phyloP scores from a whole-genome alignment of 2,113 vertebrate species.

The Semicossyphus pulcher region DNA sequence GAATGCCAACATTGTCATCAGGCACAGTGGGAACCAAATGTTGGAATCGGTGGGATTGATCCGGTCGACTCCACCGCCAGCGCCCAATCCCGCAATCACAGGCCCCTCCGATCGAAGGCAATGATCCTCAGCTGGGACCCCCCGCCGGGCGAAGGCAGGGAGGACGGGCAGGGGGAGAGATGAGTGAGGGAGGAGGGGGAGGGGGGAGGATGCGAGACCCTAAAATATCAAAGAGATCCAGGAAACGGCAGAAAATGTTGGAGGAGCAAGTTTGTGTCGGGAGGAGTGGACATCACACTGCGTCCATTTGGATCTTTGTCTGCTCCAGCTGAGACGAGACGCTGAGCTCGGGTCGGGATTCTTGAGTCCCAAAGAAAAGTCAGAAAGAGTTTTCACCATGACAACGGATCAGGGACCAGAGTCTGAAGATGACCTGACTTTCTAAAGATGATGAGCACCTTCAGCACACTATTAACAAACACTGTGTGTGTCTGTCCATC shows the following conservation, averaged over 20 bases:
- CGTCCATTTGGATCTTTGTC: conserved; percentile 53
- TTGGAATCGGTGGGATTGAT: conserved; percentile 83
- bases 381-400: conserved; percentile 8
- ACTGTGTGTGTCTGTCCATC: conserved; percentile 1
- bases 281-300: conserved; percentile 55
- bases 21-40: conserved; percentile 84
- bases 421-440: too few relatives aligned
- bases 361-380: background rate
- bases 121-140: conserved; percentile 79
- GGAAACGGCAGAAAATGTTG: conserved; percentile 48
- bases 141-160: conserved; percentile 54
- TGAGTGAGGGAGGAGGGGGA: background rate
- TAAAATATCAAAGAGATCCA: conserved; percentile 79
- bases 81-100: conserved; percentile 77
- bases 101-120: conserved; percentile 78
- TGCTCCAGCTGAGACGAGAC: conserved; percentile 50
- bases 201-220: conserved; percentile 38
- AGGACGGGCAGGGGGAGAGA: conserved; percentile 33
- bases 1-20: conserved; percentile 86
- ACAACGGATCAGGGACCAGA: background rate
- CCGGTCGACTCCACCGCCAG: conserved; percentile 72
- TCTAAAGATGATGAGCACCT: too few relatives aligned
- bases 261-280: conserved; percentile 48
- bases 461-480: too few relatives aligned
- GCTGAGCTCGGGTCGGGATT: background rate